Conservation (phyloP, 2,888 invertebrate genomes). For the Chymomyza caudatula region DNA sequence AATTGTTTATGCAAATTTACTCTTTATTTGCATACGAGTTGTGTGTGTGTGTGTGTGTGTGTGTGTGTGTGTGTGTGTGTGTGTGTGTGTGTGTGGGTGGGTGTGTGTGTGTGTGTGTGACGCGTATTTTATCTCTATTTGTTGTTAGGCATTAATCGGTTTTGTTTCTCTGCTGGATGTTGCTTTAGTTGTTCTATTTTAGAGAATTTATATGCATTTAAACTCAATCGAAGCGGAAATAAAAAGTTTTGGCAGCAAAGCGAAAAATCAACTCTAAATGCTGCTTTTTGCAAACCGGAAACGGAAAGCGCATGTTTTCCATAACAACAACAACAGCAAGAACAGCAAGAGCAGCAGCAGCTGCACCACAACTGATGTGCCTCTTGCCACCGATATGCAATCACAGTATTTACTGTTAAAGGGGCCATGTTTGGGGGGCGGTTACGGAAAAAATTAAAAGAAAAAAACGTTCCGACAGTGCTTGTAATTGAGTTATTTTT, state of each 20-base stretch:
- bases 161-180: constrained; percentile 34
- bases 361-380: background rate
- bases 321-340: background rate
- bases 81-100: background rate
- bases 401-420: background rate
- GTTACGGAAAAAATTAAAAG: background rate
- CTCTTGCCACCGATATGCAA: constrained; percentile 2
- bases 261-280: constrained; percentile 42
- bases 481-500: constrained; percentile 62
- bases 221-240: constrained; percentile 66
- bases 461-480: constrained; percentile 12
- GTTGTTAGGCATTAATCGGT: constrained; percentile 56
- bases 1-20: constrained; percentile 70
- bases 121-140: constrained; percentile 16
- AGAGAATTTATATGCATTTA: constrained; percentile 16
- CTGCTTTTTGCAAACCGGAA: constrained; percentile 35
- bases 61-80: constrained; percentile 21
- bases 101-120: background rate
- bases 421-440: too few species aligned
- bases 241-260: constrained; percentile 35
- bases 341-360: too few species aligned
- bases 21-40: constrained; percentile 54
- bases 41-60: constrained; percentile 14
- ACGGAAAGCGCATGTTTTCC: constrained; percentile 56
- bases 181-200: constrained; percentile 25